A percentile compares a stretch with the other conserved stretches of the same genome.
Conservation (phyloP, 2,888 invertebrate species). For the Oxyscelio sp. region DNA sequence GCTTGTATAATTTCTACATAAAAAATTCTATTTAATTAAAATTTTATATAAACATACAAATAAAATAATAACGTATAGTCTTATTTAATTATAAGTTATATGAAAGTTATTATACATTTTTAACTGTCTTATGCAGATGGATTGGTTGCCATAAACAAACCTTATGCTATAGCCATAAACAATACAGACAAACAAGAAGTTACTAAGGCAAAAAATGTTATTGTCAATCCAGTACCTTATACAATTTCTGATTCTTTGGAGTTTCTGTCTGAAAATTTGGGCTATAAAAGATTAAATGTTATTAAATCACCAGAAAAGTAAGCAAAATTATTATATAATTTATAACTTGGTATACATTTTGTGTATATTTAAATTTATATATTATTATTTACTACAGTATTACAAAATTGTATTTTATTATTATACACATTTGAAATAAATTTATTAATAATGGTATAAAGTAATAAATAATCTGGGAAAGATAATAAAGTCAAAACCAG, state of each 20-base stretch:
- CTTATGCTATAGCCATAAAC: slow-evolving; percentile 52
- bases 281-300: slow-evolving; percentile 42
- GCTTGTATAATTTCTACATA: too few relatives aligned
- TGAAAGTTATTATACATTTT: neutral
- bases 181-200: neutral
- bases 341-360: too few relatives aligned
- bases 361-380: too few relatives aligned
- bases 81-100: slow-evolving; percentile 3
- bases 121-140: slow-evolving; percentile 53
- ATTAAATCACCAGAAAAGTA: slow-evolving; percentile 72
- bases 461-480: too few relatives aligned
- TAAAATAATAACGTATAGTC: too few relatives aligned
- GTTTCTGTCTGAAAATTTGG: slow-evolving; percentile 46
- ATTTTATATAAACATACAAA: slow-evolving; percentile 8
- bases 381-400: too few relatives aligned
- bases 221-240: slow-evolving; percentile 35
- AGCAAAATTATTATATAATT: neutral
- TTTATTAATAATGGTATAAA: too few relatives aligned
- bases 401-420: too few relatives aligned
- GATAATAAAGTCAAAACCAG: too few relatives aligned
- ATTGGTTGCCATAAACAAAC: slow-evolving; percentile 71
- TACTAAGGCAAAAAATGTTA: slow-evolving; percentile 43
- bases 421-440: too few relatives aligned
- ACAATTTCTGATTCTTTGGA: slow-evolving; percentile 45
- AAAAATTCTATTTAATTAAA: too few relatives aligned